Conservation (phyloP, 2,888 invertebrate species). For the Caenorhabditis virilis region DNA sequence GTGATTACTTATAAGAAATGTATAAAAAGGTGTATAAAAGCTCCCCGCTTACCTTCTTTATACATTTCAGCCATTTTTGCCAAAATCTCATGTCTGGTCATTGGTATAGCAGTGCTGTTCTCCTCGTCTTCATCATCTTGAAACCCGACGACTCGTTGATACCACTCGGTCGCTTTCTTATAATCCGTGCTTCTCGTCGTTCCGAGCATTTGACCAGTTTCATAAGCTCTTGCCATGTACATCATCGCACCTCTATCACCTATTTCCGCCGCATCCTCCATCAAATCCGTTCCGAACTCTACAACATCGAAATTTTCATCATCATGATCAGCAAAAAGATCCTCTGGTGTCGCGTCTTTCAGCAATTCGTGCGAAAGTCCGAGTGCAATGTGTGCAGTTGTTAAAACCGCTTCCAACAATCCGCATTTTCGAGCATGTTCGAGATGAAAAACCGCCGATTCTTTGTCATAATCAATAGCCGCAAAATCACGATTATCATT, state of each 20-base stretch:
- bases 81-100: conserved; percentile 69
- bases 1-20: too few species aligned
- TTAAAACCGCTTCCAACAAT: conserved; percentile 72
- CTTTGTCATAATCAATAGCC: conserved; percentile 69
- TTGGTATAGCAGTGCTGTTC: conserved; percentile 1
- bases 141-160: conserved; percentile 42
- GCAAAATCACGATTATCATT: conserved; percentile 36
- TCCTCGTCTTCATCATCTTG: conserved; percentile 51
- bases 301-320: conserved; percentile 65
- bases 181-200: conserved; percentile 20
- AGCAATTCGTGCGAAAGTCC: conserved; percentile 72
- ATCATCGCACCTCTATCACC: conserved; percentile 73
- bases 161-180: conserved; percentile 40
- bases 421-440: conserved; percentile 72
- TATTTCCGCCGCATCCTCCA: conserved; percentile 71
- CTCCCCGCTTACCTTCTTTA: too few species aligned
- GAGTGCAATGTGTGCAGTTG: conserved; percentile 71
- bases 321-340: conserved; percentile 22
- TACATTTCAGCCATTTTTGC: conserved; percentile 72
- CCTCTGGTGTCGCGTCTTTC: conserved; percentile 69
- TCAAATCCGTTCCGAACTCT: conserved; percentile 59
- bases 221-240: conserved; percentile 71
- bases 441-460: conserved; percentile 73
- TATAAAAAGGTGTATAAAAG: too few species aligned
- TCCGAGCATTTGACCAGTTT: conserved; percentile 69